phyloP scores from a whole-genome alignment of 37 sponge, comb jelly and placozoan genomes.

The Beroe forskalii region DNA sequence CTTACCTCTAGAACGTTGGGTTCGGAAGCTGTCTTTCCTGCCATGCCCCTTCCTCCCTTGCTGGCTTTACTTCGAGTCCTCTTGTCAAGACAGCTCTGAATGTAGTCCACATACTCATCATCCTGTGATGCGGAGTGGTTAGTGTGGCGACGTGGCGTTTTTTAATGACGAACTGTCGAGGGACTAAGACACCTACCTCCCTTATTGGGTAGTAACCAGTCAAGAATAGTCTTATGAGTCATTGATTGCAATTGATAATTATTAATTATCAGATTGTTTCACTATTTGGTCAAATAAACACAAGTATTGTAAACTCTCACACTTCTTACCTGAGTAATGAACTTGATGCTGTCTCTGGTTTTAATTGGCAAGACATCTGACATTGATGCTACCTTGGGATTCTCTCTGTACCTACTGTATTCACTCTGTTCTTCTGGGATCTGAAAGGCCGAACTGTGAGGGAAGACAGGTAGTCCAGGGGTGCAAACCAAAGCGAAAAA shows the following conservation, averaged over 20 bases:
- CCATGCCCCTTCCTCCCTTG: background rate
- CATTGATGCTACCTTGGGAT: slow-evolving; percentile 46
- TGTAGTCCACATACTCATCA: slow-evolving; percentile 42
- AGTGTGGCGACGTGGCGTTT: too few relatives aligned
- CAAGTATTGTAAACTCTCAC: too few relatives aligned
- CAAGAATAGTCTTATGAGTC: too few relatives aligned
- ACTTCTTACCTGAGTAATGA: background rate
- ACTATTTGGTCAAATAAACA: too few relatives aligned
- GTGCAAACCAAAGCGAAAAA: background rate
- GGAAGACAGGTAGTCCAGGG: background rate
- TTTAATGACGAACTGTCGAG: too few relatives aligned
- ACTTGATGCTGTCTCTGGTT: slow-evolving; percentile 46
- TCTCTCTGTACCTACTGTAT: background rate
- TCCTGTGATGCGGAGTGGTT: too few relatives aligned
- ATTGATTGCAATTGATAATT: too few relatives aligned
- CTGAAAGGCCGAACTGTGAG: too few relatives aligned
- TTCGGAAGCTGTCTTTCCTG: slow-evolving; percentile 48
- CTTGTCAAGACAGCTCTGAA: slow-evolving; percentile 44
- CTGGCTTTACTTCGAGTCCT: slow-evolving; percentile 8
- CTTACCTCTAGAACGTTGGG: slow-evolving; percentile 53
- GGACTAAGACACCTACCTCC: too few relatives aligned
- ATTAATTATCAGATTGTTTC: too few relatives aligned
- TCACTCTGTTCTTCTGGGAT: slow-evolving; percentile 26
- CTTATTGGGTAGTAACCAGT: too few relatives aligned
- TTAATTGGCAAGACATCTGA: slow-evolving; percentile 47